These are phyloP conservation scores for Nephrotoma flavescens DNA, from an alignment of 2,888 invertebrate species.

Conservation along the genomic window DNA sequence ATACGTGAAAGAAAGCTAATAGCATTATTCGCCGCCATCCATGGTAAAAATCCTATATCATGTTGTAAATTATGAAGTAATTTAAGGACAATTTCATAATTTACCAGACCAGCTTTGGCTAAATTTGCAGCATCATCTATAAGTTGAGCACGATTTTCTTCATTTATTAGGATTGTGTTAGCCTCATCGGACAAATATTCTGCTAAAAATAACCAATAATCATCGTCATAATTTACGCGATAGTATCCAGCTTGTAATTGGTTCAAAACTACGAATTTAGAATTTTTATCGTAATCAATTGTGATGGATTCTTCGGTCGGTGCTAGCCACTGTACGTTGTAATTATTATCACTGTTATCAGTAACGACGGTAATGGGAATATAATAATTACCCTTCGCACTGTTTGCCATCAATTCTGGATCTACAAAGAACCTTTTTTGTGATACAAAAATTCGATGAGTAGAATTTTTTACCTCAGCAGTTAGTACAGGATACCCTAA, in stretches of 20 bases:
- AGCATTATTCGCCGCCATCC: constrained; percentile 26
- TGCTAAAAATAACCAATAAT: constrained; percentile 43
- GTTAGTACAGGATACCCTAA: constrained; percentile 61
- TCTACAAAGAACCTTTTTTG: neutral
- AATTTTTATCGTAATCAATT: neutral
- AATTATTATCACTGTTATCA: neutral
- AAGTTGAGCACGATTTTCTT: constrained; percentile 53
- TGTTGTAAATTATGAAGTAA: constrained; percentile 41
- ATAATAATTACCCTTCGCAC: neutral
- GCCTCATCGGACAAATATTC: constrained; percentile 27
- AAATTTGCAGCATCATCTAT: constrained; percentile 52
- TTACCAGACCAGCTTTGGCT: constrained; percentile 39
- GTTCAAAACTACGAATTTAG: neutral
- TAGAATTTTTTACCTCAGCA: constrained; percentile 21
- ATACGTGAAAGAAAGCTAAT: neutral
- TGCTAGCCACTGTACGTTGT: neutral
- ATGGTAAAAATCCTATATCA: constrained; percentile 49
- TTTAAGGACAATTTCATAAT: constrained; percentile 37
- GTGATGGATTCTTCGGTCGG: neutral
- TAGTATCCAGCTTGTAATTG: constrained; percentile 32
- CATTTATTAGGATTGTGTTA: constrained; percentile 35
- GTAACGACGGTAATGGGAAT: neutral
- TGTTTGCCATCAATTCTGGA: neutral
- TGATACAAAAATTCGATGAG: neutral
- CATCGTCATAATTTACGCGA: constrained; percentile 46